Evolutionary conservation across 2,797 vertebrate genomes (phyloP).

Genomic region (Urocyon cinereoargenteus): DNA sequence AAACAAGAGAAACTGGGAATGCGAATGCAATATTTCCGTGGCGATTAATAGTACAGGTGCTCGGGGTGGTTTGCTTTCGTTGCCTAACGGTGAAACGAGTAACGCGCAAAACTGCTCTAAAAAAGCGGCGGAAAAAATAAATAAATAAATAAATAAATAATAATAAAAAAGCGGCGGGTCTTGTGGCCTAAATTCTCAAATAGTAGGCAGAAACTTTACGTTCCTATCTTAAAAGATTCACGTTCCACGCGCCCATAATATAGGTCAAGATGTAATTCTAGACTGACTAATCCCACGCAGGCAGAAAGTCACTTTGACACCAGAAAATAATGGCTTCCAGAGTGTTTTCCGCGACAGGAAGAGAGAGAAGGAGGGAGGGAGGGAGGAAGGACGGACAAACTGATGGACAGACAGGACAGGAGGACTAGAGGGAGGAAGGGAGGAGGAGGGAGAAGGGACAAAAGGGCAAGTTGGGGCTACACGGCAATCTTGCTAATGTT

Average conservation of each 20-base stretch:
- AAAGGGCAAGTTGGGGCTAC: background rate
- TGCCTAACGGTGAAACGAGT: constrained; percentile 65
- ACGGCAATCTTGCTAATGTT: background rate
- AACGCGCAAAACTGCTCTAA: background rate
- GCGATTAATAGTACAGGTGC: constrained; percentile 25
- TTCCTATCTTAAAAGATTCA: constrained; percentile 61
- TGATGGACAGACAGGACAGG: background rate
- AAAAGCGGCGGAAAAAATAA: too few species aligned
- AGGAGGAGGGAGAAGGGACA: background rate
- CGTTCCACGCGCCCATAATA: constrained; percentile 13
- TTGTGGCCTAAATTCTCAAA: constrained; percentile 64
- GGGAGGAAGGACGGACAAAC: background rate
- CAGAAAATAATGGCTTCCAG: constrained; percentile 49
- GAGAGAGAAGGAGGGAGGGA: background rate
- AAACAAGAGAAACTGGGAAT: constrained; percentile 76
- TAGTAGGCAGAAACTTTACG: constrained; percentile 31
- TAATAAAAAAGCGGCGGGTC: background rate
- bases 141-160: too few species aligned
- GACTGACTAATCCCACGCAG: background rate
- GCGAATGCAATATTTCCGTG: constrained; percentile 73
- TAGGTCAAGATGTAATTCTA: constrained; percentile 58
- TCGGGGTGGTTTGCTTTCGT: constrained; percentile 42
- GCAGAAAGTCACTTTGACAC: constrained; percentile 53
- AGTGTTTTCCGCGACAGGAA: constrained; percentile 50
- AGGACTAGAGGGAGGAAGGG: background rate